Percentiles rank a stretch among this genome's conserved stretches.
Conservation (phyloP, 2,888 invertebrate species). For the Metalampra italica region DNA sequence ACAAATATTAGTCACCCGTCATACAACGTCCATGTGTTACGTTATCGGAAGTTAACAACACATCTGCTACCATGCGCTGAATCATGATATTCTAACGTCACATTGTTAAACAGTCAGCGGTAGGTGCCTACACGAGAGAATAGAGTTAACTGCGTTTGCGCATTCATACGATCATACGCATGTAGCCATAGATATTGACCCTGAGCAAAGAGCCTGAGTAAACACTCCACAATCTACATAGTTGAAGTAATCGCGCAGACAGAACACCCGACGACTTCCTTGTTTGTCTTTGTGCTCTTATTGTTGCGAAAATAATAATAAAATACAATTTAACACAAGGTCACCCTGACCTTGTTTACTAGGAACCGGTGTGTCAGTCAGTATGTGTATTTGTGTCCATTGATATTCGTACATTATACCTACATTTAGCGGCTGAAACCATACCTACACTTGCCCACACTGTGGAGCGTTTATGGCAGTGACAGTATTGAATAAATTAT, state of each 20-base stretch:
- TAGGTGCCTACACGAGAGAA: not conserved
- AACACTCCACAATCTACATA: slow-evolving; percentile 48
- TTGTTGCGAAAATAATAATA: slow-evolving; percentile 63
- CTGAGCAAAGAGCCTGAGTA: slow-evolving; percentile 48
- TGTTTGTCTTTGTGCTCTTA: slow-evolving; percentile 63
- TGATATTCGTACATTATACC: slow-evolving; percentile 30
- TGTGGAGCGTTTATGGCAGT: no score
- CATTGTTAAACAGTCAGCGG: not conserved
- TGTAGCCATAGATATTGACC: slow-evolving; percentile 28
- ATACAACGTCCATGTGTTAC: slow-evolving; percentile 10
- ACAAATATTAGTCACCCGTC: slow-evolving; percentile 1
- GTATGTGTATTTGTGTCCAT: slow-evolving; percentile 44
- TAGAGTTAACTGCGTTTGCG: slow-evolving; percentile 1
- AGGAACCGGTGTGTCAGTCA: slow-evolving; percentile 52
- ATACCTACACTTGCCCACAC: not conserved
- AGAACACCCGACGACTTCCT: slow-evolving; percentile 57
- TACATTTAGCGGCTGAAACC: slow-evolving; percentile 4
- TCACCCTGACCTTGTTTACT: slow-evolving; percentile 65
- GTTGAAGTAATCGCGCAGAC: slow-evolving; percentile 45
- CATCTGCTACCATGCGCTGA: slow-evolving; percentile 23
- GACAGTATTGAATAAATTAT: no score
- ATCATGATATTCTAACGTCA: slow-evolving; percentile 10
- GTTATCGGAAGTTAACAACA: slow-evolving; percentile 16
- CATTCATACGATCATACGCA: slow-evolving; percentile 15
- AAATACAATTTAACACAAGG: slow-evolving; percentile 64